Conservation (phyloP, 2,888 invertebrate genomes). For the Nomada ruficornis region DNA sequence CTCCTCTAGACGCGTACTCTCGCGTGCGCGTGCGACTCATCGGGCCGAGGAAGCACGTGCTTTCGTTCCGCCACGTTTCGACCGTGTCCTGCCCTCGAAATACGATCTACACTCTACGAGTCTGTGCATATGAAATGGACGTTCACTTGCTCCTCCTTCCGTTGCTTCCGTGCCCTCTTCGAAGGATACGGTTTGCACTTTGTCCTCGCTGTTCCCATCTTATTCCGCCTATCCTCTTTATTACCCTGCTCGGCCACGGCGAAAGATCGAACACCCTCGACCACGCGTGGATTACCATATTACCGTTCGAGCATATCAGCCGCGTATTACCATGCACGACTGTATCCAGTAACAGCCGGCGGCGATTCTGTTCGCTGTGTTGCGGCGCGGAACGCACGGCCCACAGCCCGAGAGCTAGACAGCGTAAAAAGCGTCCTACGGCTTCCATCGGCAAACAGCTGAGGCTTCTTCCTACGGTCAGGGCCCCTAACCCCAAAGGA, state of each 20-base stretch:
- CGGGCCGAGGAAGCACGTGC: constrained; percentile 60
- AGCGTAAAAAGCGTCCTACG: constrained; percentile 67
- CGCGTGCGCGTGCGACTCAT: constrained; percentile 19
- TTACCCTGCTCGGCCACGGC: constrained; percentile 18
- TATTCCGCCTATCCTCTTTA: constrained; percentile 16
- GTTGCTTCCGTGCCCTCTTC: not conserved
- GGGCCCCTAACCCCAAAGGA: constrained; percentile 71
- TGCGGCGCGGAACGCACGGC: constrained; percentile 49
- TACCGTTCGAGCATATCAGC: constrained; percentile 61
- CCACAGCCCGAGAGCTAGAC: constrained; percentile 44
- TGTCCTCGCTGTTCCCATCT: constrained; percentile 15
- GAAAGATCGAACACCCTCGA: constrained; percentile 38
- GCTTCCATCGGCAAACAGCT: constrained; percentile 81
- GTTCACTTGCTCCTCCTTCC: not conserved
- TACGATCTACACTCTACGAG: constrained; percentile 39
- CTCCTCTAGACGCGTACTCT: not conserved
- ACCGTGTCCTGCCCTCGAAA: constrained; percentile 57
- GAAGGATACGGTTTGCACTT: not conserved
- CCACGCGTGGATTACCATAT: constrained; percentile 65
- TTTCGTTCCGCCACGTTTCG: constrained; percentile 62
- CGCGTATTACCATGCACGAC: constrained; percentile 46
- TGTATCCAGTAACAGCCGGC: constrained; percentile 54
- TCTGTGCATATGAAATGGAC: too few species aligned
- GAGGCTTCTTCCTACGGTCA: constrained; percentile 76
- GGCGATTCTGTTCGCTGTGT: constrained; percentile 48